Percentiles rank a stretch among this genome's conserved stretches.
These are phyloP conservation scores for Asarcornis scutulata DNA, from an alignment of 2,113 vertebrate genomes.

Conservation along the genomic window DNA sequence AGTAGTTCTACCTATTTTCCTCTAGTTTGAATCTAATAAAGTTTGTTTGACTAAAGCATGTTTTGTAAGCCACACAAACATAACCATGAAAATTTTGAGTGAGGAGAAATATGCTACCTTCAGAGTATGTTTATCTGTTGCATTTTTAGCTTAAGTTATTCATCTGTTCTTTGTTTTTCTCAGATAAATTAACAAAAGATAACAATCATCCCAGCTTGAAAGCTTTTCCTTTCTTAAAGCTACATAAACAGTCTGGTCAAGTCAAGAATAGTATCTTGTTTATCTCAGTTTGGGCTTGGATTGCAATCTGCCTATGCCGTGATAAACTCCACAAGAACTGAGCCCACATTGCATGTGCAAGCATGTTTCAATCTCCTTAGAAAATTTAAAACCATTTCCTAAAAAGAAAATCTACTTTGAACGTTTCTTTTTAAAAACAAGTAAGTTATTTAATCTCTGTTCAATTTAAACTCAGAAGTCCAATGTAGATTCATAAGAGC, in stretches of 20 bases:
- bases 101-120: conserved; percentile 9
- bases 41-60: background rate
- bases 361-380: background rate
- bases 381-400: background rate
- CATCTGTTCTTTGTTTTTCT: conserved; percentile 14
- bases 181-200: conserved; percentile 8
- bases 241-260: background rate
- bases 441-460: background rate
- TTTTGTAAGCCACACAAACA: background rate
- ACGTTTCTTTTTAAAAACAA: background rate
- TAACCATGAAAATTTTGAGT: background rate
- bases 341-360: background rate
- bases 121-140: conserved; percentile 13
- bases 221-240: background rate
- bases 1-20: background rate
- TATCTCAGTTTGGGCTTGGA: background rate
- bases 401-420: background rate
- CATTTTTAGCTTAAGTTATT: background rate
- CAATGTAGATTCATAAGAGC: background rate
- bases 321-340: background rate
- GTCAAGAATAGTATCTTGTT: background rate
- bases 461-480: background rate
- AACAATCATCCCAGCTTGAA: background rate
- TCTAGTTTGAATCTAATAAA: background rate
- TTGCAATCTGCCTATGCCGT: background rate